Base-by-base conservation (phyloP, 92 coral and sea anemone species). In the Phenganax stokvisi region DNA sequence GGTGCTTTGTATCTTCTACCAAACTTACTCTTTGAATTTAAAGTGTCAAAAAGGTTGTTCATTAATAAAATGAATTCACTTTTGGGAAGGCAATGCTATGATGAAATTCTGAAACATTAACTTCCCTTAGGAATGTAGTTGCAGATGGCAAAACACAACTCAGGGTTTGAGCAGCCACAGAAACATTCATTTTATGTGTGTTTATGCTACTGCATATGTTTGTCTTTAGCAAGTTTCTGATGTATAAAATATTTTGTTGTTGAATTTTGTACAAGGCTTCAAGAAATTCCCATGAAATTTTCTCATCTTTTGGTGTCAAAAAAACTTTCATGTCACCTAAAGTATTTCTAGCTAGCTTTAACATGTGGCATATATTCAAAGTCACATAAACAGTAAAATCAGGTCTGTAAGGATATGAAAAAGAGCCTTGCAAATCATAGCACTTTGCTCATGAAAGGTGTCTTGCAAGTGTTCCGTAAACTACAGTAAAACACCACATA, bases 241-340 rank as follows among this genome's bases (percentile, higher is more conserved):
- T 29, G 15, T 68, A 1, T 54, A 68, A 11, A n/a, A 68, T 68
- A 27, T 44, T 53, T 30, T 73, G 37, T 73, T 52, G 77, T 37
- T 73, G 77, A 17, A 73, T 73, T 12, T 53, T 20, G 54, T 73
- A 73, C 77, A 73, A 73, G 51, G 77, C 59, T 53, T 73, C 59
- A 10, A 73, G 15, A 51, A 15, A 54, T 15, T 5, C 77, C 77
- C 77, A 72, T 72, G 77, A 72, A 51, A 51, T 72, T 51, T 51
- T 72, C 9, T 72, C 59, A 3, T 58, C 77, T 15, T 25, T 72
- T 3, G 57, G 30, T 51, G 77, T 72, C 52, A 27, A 3, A 20
- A 72, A 72, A 25, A 72, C 52, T 12, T 72, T 44, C 52, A 72
- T 27, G 16, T 72, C 58, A 1, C 73, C 73, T 11, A 68, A 68